Evolutionary conservation across 2,888 invertebrate species (phyloP), one percentile per base, ranked within the genome.

Genomic region (Deilephila porcellus): DNA sequence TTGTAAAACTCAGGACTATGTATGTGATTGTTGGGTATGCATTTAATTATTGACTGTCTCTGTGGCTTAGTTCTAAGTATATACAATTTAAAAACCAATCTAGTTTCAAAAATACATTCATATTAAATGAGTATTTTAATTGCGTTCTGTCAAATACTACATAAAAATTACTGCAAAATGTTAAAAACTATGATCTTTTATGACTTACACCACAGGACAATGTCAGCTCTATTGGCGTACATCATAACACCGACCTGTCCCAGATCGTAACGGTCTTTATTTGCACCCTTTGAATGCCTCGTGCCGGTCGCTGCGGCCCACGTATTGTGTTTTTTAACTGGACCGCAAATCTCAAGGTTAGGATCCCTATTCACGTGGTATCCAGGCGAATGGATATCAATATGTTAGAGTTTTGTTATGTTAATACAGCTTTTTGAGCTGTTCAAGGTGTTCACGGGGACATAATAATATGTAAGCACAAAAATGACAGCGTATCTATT

Each of bases 201-300:
- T 80, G 53, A 8, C 77, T 83, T 86, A 74, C n/a, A 59, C 82
- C 85, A 77, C 32, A 67, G 70, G 76, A 83, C 81, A 81, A 83
- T 80, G 78, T 81, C 85, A 84, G 80, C 81, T 80, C 85, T 84
- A 89, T 88, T 87, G 85, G 84, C 86, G 79, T 86, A 85, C 86
- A 85, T 91, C 88, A 90, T 89, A 91, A 88, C 84, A 88, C 83
- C 81, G 82, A 87, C 87, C 88, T 88, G 88, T 82, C 86, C 83
- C 82, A 86, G 86, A 90, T 90, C 87, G 88, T 67, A 67, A 52
- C 67, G 84, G 86, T 88, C 86, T 86, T 80, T 88, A 85, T 86
- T 88, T 83, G 77, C 76, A 79, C 79, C 60, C 56, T 37, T 32
- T 62, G 59, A 71, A 63, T 73, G 56, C 73, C 64, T 63, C 34